Evolutionary conservation across 2,888 invertebrate genomes (phyloP), one percentile per base, ranked within the genome.

Genomic region (Aricia artaxerxes): DNA sequence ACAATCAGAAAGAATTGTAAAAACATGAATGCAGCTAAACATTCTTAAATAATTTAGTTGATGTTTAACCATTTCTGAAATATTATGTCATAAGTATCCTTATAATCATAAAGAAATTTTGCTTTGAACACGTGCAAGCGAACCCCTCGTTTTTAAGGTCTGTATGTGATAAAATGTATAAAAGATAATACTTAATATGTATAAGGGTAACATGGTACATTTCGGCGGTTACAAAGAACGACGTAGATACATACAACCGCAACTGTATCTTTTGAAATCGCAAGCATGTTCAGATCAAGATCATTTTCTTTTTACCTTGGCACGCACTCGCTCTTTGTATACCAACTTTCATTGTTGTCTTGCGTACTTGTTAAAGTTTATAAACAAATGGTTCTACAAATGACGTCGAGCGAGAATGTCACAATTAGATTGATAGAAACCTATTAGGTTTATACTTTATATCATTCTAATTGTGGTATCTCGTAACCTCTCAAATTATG

Each of bases 221-320:
- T 64, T 64, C 64, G 64, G 31, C 31, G 64, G 11, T 35, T 6
- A 64, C 64, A 64, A 64, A 64, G 64, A 64, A 64, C 31, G 9
- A 31, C 31, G 31, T 35, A 64, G 61, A 24, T 24, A 61, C 11
- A 64, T 11, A 64, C 31, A 35, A 31, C 64, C 31, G 64, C 64
- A 31, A 61, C 61, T 24, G 61, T 64, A 64, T 64, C 64, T 64
- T 64, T 64, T 61, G 31, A 64, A 64, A 64, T 64, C 64, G 64
- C 64, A 11, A 64, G 11, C 64, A 64, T 31, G 31, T 64, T 64
- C 64, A 64, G 61, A 61, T 64, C 31, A 31, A 64, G 64, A 64
- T 64, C 64, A 64, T 64, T 64, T 64, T 64, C 31, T 64, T 64
- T 64, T 64, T 64, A 64, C 24, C 64, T 64, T 31, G 64, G 64